Conservation (phyloP, 2,888 invertebrate species). For the Crepidodera aurea region DNA sequence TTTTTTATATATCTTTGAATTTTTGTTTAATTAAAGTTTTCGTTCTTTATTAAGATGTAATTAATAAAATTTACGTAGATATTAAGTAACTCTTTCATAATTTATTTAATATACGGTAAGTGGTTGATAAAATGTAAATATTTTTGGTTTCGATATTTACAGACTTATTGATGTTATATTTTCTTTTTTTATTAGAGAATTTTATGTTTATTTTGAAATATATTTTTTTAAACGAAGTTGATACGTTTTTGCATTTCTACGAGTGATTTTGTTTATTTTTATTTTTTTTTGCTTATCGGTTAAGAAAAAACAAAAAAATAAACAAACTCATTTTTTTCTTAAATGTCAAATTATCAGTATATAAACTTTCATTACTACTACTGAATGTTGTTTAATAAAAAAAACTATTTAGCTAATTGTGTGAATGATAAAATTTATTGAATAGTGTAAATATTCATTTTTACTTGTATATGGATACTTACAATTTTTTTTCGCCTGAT, state of each 20-base stretch:
- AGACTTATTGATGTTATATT: neutral
- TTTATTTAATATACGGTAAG: neutral
- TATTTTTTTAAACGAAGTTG: neutral
- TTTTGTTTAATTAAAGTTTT: neutral
- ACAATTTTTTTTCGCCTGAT: slow-evolving; percentile 6
- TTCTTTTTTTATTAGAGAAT: neutral
- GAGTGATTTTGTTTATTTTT: neutral
- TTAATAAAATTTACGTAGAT: too few relatives aligned
- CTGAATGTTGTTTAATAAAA: too few relatives aligned
- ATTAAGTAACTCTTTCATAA: neutral
- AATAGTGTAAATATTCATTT: neutral
- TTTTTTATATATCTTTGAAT: neutral
- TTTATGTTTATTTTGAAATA: neutral
- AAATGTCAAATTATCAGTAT: neutral
- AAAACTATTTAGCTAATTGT: too few relatives aligned
- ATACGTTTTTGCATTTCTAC: neutral
- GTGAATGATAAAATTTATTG: neutral
- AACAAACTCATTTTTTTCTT: neutral
- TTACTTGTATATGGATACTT: slow-evolving; percentile 10
- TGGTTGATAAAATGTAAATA: neutral
- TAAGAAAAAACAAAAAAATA: too few relatives aligned
- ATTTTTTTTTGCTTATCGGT: neutral
- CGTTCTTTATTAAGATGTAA: neutral
- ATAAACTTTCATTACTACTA: slow-evolving; percentile 11
- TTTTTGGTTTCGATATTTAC: neutral